Evolutionary conservation across 2,888 invertebrate genomes (phyloP).

Genomic region (Cheilosia soror): DNA sequence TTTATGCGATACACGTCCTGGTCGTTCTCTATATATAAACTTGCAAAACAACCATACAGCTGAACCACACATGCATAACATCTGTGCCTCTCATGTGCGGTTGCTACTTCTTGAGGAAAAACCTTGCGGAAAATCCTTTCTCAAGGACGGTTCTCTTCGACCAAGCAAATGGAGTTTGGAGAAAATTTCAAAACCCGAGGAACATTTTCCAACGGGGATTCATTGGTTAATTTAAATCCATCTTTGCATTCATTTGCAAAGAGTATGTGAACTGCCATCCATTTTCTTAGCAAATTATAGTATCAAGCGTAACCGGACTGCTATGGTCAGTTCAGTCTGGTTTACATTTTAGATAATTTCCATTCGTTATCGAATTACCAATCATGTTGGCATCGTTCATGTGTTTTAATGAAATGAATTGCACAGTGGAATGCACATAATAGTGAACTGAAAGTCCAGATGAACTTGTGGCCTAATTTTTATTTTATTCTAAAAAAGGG

Average conservation of each 20-base stretch:
- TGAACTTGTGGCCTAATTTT: too few species aligned
- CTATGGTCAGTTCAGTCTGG: neutral
- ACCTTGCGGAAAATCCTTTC: constrained; percentile 13
- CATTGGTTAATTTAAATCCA: constrained; percentile 42
- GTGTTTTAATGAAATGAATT: neutral
- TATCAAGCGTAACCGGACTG: neutral
- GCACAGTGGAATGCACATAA: too few species aligned
- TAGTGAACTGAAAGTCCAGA: too few species aligned
- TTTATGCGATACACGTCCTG: constrained; percentile 43
- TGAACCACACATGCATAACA: neutral
- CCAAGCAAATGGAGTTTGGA: constrained; percentile 20
- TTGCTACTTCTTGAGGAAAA: neutral
- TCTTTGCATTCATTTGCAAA: constrained; percentile 34
- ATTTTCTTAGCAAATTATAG: constrained; percentile 18
- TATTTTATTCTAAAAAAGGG: too few species aligned
- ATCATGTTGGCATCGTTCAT: neutral
- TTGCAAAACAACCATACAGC: neutral
- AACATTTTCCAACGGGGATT: constrained; percentile 1
- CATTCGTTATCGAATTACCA: constrained; percentile 18
- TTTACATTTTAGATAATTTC: neutral
- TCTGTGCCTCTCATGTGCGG: constrained; percentile 3
- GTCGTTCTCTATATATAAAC: neutral
- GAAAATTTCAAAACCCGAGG: constrained; percentile 4
- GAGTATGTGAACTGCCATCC: neutral
- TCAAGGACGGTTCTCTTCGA: neutral